Base-by-base conservation (phyloP, 2,797 vertebrate species). In the Hippopotamyrus pictus region DNA sequence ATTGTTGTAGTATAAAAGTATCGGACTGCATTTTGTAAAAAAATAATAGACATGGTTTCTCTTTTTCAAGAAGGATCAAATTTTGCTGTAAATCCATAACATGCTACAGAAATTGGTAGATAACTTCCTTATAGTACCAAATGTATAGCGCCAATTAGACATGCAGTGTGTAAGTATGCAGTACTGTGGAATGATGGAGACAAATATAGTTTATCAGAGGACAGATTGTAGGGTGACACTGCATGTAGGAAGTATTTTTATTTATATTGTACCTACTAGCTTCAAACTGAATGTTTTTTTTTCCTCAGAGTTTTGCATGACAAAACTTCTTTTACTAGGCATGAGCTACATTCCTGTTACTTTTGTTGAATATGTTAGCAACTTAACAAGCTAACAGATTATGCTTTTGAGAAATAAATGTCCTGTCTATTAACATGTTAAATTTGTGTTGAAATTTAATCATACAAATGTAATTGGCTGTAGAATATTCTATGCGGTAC, bases 321-420 rank as follows among this genome's bases (percentile, higher is more conserved):
- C 96, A 94, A 94, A 95, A 92, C 92, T 95, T 93, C 95, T 96
- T 94, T 93, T 92, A 94, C 90, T 97, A 93, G 95, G 96, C 96
- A 97, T 97, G 97, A 96, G 94, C 91, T 90, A 94, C 6, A 93
- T 95, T 93, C 95, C 92, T 97, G 94, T 96, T 95, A 94, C 95
- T 94, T 96, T 93, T 95, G 93, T 95, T 95, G 95, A 95, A 92
- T 96, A 96, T 95, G 94, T 95, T 59, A 93, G 53, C 48, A 96
- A 94, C 94, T 95, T 94, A 96, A 95, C 95, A 94, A 95, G 96
- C 96, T 96, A 89, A 96, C 96, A 96, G 95, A 96, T 94, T 93
- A 96, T 91, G 96, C 93, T 96, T 95, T 95, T 95, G 96, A 94
- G 94, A 95, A 92, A 95, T 96, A 85, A 88, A 91, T 91, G 91